Percentiles rank a stretch among this genome's conserved stretches.
phyloP scores from a whole-genome alignment of 2,113 vertebrate genomes.

The Ictalurus punctatus region DNA sequence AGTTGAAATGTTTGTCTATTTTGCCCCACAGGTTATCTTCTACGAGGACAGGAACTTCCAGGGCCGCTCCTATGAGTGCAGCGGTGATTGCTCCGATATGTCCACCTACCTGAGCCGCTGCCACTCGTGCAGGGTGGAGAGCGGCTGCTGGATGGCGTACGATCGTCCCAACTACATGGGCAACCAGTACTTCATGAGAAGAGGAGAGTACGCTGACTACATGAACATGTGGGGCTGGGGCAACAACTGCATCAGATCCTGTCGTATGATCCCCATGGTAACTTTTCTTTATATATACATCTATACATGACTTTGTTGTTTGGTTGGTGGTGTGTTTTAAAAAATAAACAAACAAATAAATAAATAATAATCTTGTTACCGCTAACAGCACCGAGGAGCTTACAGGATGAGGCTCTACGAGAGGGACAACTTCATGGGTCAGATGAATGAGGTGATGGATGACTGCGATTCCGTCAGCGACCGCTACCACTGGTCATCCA shows the following conservation, averaged over 20 bases:
- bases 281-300: neutral
- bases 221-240: conserved; percentile 60
- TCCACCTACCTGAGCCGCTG: conserved; percentile 63
- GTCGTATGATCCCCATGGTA: conserved; percentile 38
- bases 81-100: conserved; percentile 62
- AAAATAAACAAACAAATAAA: too few relatives aligned
- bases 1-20: neutral
- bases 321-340: neutral
- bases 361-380: neutral
- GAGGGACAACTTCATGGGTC: conserved; percentile 62
- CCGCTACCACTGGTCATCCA: conserved; percentile 36
- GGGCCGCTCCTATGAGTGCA: conserved; percentile 18
- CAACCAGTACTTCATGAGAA: conserved; percentile 69
- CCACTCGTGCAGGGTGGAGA: conserved; percentile 54
- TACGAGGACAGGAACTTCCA: conserved; percentile 17
- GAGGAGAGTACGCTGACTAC: conserved; percentile 65
- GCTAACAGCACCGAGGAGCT: neutral
- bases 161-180: conserved; percentile 65
- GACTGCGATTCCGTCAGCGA: conserved; percentile 38
- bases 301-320: neutral
- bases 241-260: conserved; percentile 35
- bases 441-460: conserved; percentile 28
- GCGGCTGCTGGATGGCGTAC: conserved; percentile 67
- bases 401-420: conserved; percentile 64
- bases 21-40: neutral